These are phyloP conservation scores for Heliornis fulica DNA, from an alignment of 2,113 vertebrate species.

Conservation along the genomic window DNA sequence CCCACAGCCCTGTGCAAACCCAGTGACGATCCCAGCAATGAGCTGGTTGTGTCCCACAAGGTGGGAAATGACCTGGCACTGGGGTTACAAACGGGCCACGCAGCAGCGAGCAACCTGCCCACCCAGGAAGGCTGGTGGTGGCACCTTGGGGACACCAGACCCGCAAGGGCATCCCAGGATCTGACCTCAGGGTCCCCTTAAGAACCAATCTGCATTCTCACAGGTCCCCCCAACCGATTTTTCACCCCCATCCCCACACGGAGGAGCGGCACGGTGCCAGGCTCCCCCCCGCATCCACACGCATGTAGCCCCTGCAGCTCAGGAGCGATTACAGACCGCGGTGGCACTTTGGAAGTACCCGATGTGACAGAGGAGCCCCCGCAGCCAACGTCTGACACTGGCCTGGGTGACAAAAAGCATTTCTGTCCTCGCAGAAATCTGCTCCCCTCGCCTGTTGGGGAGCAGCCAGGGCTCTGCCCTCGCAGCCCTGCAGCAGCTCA, in stretches of 20 bases:
- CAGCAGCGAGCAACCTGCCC: background rate
- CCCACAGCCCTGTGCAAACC: background rate
- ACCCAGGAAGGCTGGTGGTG: background rate
- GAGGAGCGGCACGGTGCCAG: background rate
- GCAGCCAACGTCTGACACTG: background rate
- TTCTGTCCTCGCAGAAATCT: background rate
- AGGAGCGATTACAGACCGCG: background rate
- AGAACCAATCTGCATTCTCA: background rate
- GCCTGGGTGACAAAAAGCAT: constrained; percentile 8
- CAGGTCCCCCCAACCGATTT: fast-evolving
- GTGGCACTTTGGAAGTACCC: background rate
- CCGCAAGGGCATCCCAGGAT: background rate
- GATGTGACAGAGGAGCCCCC: background rate
- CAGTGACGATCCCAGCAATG: background rate
- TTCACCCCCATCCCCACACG: background rate
- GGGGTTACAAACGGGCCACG: background rate
- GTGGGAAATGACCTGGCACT: background rate
- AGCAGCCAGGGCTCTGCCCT: background rate
- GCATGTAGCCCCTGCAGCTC: background rate
- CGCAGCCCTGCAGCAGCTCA: background rate
- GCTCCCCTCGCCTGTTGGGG: background rate
- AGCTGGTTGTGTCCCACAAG: background rate
- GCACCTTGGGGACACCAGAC: background rate
- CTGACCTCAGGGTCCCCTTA: background rate
- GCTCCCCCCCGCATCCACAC: background rate